Percentiles rank a stretch among this genome's conserved stretches.
Evolutionary conservation across 1,140 invertebrate genomes (phyloP).

Genomic region (Zaprionus vittiger): DNA sequence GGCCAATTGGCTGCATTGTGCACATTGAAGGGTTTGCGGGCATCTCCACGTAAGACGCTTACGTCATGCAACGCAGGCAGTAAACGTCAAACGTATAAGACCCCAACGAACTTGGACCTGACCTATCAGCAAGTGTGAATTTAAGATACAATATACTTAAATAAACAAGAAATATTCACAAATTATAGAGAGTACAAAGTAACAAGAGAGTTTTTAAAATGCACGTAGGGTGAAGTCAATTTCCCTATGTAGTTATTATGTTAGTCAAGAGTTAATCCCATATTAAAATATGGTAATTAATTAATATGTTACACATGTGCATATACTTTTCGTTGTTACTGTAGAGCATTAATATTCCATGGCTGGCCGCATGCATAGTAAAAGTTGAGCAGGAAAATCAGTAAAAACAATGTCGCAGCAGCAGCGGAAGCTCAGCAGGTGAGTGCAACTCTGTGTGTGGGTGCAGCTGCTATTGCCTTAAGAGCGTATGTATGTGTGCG

Average conservation of each 20-base stretch:
- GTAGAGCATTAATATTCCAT: constrained; percentile 36
- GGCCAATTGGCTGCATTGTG: constrained; percentile 42
- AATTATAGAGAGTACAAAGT: not conserved
- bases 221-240: not conserved
- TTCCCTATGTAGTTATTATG: not conserved
- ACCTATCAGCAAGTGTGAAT: not conserved
- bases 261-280: not conserved
- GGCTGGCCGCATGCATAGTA: constrained; percentile 11
- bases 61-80: not conserved
- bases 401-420: constrained; percentile 47
- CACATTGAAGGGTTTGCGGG: constrained; percentile 19
- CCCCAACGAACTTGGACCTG: not conserved
- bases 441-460: constrained; percentile 1
- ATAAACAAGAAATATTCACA: not conserved
- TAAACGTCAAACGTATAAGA: not conserved
- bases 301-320: not conserved
- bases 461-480: constrained; percentile 7
- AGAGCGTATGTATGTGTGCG: not conserved
- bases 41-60: constrained; percentile 19
- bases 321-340: not conserved
- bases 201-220: not conserved
- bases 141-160: not conserved
- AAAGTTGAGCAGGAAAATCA: constrained; percentile 37
- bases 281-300: not conserved
- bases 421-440: constrained; percentile 25